Conservation (phyloP, 1,140 invertebrate species). For the Lineus longissimus region DNA sequence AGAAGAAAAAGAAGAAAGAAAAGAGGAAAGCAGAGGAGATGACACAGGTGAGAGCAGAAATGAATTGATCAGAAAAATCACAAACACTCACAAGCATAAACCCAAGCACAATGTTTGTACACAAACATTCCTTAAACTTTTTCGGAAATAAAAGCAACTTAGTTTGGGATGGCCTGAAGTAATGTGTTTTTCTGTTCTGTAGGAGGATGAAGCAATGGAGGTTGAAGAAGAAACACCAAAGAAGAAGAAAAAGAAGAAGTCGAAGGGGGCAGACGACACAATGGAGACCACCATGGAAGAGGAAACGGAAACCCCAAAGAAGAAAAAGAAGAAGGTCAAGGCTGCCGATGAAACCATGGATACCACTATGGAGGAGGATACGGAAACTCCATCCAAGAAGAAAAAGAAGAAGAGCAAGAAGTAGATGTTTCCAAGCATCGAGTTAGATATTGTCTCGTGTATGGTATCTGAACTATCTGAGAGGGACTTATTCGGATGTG, state of each 20-base stretch:
- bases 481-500: too few species aligned
- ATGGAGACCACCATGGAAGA: conserved; percentile 11
- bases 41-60: conserved; percentile 14
- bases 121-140: too few species aligned
- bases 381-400: neutral
- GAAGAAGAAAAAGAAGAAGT: conserved; percentile 44
- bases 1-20: conserved; percentile 31
- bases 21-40: conserved; percentile 12
- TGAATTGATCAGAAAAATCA: conserved; percentile 9
- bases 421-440: too few species aligned
- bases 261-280: conserved; percentile 19
- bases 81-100: conserved; percentile 15
- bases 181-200: too few species aligned
- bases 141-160: too few species aligned
- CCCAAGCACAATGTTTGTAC: too few species aligned
- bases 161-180: too few species aligned
- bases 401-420: neutral
- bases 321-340: conserved; percentile 29
- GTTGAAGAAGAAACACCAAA: conserved; percentile 19
- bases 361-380: neutral
- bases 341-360: conserved; percentile 9
- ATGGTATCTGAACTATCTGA: too few species aligned
- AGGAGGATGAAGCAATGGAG: conserved; percentile 24
- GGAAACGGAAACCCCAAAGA: conserved; percentile 13
- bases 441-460: too few species aligned